These are phyloP conservation scores for Drosophila nebulosa DNA, from an alignment of 1,140 invertebrate genomes.

Conservation along the genomic window DNA sequence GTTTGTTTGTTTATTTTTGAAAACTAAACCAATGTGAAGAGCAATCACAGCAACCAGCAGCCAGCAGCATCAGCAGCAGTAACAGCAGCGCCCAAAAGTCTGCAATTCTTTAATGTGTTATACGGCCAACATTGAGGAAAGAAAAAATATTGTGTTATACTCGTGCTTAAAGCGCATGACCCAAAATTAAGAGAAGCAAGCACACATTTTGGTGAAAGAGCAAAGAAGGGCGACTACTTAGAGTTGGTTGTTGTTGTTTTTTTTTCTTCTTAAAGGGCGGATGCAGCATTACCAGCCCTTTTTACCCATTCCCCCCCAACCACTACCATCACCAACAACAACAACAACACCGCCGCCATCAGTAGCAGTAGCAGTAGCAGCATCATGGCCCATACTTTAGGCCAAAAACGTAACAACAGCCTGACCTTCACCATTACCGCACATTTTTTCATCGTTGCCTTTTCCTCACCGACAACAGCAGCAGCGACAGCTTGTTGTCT, in stretches of 20 bases:
- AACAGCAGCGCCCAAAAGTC: slow-evolving; percentile 63
- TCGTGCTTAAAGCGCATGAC: slow-evolving; percentile 45
- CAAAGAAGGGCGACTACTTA: slow-evolving; percentile 2
- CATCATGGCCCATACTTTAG: slow-evolving; percentile 50
- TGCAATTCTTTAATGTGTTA: slow-evolving; percentile 68
- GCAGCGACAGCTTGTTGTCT: slow-evolving; percentile 1
- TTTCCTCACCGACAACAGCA: slow-evolving; percentile 22
- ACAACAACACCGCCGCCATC: not conserved
- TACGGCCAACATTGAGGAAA: slow-evolving; percentile 41
- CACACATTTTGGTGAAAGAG: slow-evolving; percentile 7
- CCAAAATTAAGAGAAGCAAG: slow-evolving; percentile 4
- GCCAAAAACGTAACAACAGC: slow-evolving; percentile 70
- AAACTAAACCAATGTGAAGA: not conserved
- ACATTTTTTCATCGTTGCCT: slow-evolving; percentile 33
- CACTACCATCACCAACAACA: not conserved
- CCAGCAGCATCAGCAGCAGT: not conserved
- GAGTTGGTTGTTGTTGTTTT: slow-evolving; percentile 14
- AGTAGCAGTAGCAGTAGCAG: slow-evolving; percentile 29
- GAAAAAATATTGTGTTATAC: slow-evolving; percentile 20
- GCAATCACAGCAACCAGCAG: not conserved
- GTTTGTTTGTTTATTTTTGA: not conserved
- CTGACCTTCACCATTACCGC: slow-evolving; percentile 74
- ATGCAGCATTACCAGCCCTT: slow-evolving; percentile 28
- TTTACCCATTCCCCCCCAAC: not conserved
- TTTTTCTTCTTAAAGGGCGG: slow-evolving; percentile 27